Percentiles rank a stretch among this genome's conserved stretches.
Evolutionary conservation across 2,797 vertebrate species (phyloP).

Genomic region (Lepilemur septentrionalis): DNA sequence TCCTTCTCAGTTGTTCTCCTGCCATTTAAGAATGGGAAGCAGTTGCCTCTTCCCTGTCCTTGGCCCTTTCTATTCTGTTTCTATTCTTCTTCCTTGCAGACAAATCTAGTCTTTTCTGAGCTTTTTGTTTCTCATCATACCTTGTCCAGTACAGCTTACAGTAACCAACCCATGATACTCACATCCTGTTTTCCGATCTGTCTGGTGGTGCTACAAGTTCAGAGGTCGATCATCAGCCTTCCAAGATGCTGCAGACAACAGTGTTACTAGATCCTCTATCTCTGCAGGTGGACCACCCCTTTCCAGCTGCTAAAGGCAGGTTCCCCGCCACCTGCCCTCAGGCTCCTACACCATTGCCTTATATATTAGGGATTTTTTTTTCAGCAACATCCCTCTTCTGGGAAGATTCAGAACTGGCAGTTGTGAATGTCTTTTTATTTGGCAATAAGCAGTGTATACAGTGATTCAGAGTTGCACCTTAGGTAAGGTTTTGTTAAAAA

Average conservation of each 20-base stretch:
- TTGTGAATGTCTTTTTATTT: background rate
- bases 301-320: background rate
- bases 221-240: background rate
- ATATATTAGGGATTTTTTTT: background rate
- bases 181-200: background rate
- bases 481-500: background rate
- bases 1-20: background rate
- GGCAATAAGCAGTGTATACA: background rate
- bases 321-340: background rate
- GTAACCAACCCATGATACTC: background rate
- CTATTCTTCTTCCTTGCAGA: background rate
- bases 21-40: background rate
- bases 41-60: background rate
- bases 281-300: background rate
- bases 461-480: background rate
- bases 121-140: background rate
- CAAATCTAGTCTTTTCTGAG: background rate
- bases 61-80: background rate
- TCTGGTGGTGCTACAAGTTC: background rate
- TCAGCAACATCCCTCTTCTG: background rate
- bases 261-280: background rate
- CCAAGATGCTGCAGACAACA: background rate
- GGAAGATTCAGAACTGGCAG: too few relatives aligned
- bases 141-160: background rate
- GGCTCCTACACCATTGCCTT: background rate